phyloP scores from a whole-genome alignment of 2,888 invertebrate genomes.

The Autographa gamma region DNA sequence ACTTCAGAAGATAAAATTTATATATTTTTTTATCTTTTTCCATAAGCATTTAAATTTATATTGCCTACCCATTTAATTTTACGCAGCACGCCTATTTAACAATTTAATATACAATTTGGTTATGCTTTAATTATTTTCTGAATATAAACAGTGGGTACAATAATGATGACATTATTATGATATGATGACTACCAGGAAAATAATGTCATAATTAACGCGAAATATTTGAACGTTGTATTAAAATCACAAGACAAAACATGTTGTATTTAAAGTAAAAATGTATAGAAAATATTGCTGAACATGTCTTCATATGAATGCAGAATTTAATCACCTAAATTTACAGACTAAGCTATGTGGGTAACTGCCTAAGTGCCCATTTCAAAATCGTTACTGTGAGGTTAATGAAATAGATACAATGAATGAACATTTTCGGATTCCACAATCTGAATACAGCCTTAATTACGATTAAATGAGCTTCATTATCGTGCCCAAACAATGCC shows the following conservation, averaged over 20 bases:
- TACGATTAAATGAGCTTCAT: constrained; percentile 53
- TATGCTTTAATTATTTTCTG: neutral
- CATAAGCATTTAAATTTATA: neutral
- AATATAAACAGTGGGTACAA: neutral
- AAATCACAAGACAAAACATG: too few species aligned
- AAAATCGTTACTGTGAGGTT: constrained; percentile 22
- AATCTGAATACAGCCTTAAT: constrained; percentile 46
- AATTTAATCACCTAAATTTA: neutral
- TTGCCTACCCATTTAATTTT: neutral
- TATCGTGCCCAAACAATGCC: constrained; percentile 49
- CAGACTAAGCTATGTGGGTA: constrained; percentile 10
- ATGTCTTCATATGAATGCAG: neutral
- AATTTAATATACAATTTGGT: neutral
- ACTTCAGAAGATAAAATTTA: neutral
- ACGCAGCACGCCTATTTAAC: neutral
- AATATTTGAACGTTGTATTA: neutral
- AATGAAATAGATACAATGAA: constrained; percentile 32
- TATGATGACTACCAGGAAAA: neutral
- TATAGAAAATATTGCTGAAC: too few species aligned
- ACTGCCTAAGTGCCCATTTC: constrained; percentile 1
- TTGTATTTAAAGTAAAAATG: neutral
- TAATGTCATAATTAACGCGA: neutral
- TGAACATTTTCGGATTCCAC: constrained; percentile 33
- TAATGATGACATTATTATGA: neutral
- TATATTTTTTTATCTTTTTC: neutral